Base-by-base conservation (phyloP, 2,113 vertebrate species). In the Anser cygnoides region DNA sequence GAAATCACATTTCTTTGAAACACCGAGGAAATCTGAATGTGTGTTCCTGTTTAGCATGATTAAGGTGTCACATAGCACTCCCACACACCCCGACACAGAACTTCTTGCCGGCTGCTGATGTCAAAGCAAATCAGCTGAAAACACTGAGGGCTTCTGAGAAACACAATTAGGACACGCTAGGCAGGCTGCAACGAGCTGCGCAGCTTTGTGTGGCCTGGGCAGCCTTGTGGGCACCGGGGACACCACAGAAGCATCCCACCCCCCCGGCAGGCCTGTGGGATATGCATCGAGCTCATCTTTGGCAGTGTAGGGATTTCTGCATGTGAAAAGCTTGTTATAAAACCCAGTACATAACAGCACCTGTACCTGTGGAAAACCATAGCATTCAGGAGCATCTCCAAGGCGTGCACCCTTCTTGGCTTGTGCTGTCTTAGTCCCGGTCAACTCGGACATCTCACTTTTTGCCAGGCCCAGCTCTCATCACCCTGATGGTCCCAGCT, bases 1-100 rank as follows among this genome's bases (percentile, higher is more conserved):
- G 96, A 96, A 96, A 94, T 95, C 94, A 95, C 93, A 95, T 96
- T 97, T 97, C 96, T 97, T 95, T 97, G 95, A 96, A 96, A 96
- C 8, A 33, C 95, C 2, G 63, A 94, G 87, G 92, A 94, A 96
- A 95, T 95, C 86, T 94, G 95, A 97, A 95, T 93, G 93, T 94
- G 93, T 97, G 96, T 96, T 97, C 93, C 96, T 95, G 92, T 96
- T 96, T 94, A 96, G 96, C 95, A 89, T 95, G 96, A 97, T 97
- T 96, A 97, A 96, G 96, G 96, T 97, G 96, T 95, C 96, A 97
- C 94, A 96, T 93, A 96, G 95, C 96, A 96, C 96, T 96, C 96
- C 96, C 96, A 97, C 96, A 31, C 96, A 89, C 31, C 91, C 93
- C 95, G 89, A 96, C 96, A 96, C 89, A 67, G 91, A 96, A 94